Percentiles rank a stretch among this genome's conserved stretches.
Evolutionary conservation across 1,140 invertebrate genomes (phyloP).

Genomic region (Parapsyche elsis): DNA sequence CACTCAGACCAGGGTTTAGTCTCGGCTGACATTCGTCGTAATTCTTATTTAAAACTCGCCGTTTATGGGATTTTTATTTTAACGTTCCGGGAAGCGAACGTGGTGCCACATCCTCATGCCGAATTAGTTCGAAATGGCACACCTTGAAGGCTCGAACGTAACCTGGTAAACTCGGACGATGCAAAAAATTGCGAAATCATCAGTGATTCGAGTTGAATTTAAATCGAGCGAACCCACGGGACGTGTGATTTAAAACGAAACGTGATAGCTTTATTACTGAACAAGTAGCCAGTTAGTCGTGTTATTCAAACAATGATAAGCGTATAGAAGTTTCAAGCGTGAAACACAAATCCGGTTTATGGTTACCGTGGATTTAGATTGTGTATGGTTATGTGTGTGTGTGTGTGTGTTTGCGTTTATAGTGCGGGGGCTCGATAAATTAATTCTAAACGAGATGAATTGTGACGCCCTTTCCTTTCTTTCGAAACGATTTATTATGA

Average conservation of each 20-base stretch:
- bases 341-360: conserved; percentile 3
- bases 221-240: neutral
- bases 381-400: no score
- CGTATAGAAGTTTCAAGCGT: neutral
- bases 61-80: conserved; percentile 54
- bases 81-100: conserved; percentile 53
- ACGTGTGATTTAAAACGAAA: neutral
- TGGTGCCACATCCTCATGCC: conserved; percentile 51
- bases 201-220: no score
- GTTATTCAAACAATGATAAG: neutral
- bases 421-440: neutral
- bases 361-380: neutral
- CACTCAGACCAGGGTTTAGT: conserved; percentile 49
- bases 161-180: neutral
- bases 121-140: conserved; percentile 43
- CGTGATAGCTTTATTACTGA: conserved; percentile 2
- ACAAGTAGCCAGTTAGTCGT: conserved; percentile 2
- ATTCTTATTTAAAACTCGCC: conserved; percentile 44
- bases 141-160: neutral
- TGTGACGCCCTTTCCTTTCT: neutral
- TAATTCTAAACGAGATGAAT: neutral
- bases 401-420: neutral
- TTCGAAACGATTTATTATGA: no score
- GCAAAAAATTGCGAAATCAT: no score
- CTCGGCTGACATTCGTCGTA: conserved; percentile 49